Base-by-base conservation (phyloP, 2,113 vertebrate genomes). In the Pica pica region DNA sequence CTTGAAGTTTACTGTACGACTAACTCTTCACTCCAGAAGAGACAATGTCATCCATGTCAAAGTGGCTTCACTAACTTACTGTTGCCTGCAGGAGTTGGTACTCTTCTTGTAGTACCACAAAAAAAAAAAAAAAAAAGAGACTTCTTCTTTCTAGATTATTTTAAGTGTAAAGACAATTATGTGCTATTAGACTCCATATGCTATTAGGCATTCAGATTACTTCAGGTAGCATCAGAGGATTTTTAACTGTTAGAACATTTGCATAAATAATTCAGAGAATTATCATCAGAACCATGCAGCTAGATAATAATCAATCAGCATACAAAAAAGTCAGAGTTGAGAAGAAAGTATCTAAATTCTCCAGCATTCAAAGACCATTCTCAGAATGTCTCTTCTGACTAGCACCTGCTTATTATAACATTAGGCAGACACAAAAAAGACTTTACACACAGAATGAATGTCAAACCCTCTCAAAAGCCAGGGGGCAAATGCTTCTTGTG, bases 181-280 rank as follows among this genome's bases (percentile, higher is more conserved):
- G 61, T 91, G 82, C 70, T 93, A 91, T 95, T 95, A 96, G 49
- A 82, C 53, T 91, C 47, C 74, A 52, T 64, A 56, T 19, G 61
- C n/a, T 90, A 82, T 89, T 84, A 89, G 49, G 63, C 26, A 91
- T 92, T 93, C 70, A 83, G 94, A 92, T 82, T 93, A 94, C 82
- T 93, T 94, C 88, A 96, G 74, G 81, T 94, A 90, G 75, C 79
- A 90, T 95, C 93, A 81, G 57, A 90, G 68, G 69, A 73, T 97
- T 95, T 94, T 94, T 88, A 93, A 82, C 95, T 85, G 78, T 90
- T 96, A 79, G 70, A 79, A 76, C 15, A 96, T 95, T 97, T 88
- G 89, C 94, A 94, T 83, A 92, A 97, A 96, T 96, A 96, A 96
- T 96, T 89, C 95, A 84, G 81, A 93, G 70, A 95, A 97, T 97